Base-by-base conservation (phyloP, 2,888 invertebrate genomes). In the Axea sp. region DNA sequence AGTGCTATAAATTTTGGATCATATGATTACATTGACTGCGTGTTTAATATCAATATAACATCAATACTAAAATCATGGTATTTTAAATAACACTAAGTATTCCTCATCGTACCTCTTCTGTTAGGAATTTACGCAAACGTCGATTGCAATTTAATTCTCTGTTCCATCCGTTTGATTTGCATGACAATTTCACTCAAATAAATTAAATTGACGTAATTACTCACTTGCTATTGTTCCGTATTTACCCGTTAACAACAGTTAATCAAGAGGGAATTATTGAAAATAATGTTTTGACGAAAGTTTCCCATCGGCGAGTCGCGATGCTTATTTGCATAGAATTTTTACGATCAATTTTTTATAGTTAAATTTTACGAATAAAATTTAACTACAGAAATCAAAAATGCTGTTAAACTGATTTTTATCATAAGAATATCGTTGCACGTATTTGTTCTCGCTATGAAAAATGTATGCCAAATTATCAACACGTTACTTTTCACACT, bases 331-430 rank as follows among this genome's bases (percentile, higher is more conserved):
- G 39, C 39, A 41, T 41, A 57, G 41, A 57, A 41, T 59, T 55
- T 55, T 26, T 41, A 39, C 30, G 14, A 30, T 19, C 19, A 19
- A 17, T n/a, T n/a, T n/a, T n/a, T n/a, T n/a, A n/a, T n/a, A n/a
- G n/a, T n/a, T n/a, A n/a, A n/a, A n/a, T n/a, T n/a, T n/a, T n/a
- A n/a, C n/a, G n/a, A n/a, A n/a, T 15, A 35, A 15, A 35, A 35
- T 37, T 8, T 3, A 24, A 15, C 55, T 45, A 19, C 26, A 39
- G n/a, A 8, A 26, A 37, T 28, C 37, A 26, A 17, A 14, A 39
- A 31, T 8, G 26, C 26, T 12, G 14, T 37, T 55, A 39, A 43
- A 71, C 69, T 57, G 41, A 24, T 51, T 67, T 24, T 51, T 43
- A 53, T 47, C 57, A 26, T 43, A 53, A 39, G 11, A 24, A 33